A percentile compares a stretch with the other conserved stretches of the same genome.
These are phyloP conservation scores for Zygogramma bicolorata DNA, from an alignment of 2,888 invertebrate species.

Conservation along the genomic window DNA sequence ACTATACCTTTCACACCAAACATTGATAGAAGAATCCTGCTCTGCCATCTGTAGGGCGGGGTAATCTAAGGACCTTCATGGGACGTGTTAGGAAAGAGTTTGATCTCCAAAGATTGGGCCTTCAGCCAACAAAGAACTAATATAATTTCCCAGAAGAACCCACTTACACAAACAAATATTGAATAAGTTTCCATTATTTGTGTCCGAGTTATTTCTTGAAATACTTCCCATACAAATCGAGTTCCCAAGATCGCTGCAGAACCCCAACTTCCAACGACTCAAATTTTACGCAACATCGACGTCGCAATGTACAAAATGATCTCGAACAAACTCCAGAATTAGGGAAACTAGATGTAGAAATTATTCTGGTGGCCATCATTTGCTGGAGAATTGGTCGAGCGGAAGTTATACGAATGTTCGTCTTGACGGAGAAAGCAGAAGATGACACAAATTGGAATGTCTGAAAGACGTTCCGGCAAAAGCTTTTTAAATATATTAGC, in stretches of 20 bases:
- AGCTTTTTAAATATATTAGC: background rate
- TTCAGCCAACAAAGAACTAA: no score
- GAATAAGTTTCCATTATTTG: no score
- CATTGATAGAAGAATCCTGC: no score
- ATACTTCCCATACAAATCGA: background rate
- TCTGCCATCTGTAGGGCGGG: no score
- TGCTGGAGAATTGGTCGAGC: background rate
- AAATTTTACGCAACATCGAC: background rate
- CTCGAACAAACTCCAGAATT: constrained; percentile 4
- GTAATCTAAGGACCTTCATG: no score
- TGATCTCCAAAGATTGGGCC: no score
- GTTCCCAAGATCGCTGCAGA: background rate
- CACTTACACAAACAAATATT: no score
- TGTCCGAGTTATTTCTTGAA: background rate
- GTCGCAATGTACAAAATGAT: background rate
- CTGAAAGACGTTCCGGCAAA: background rate
- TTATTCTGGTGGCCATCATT: background rate
- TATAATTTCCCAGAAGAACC: no score
- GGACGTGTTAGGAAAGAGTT: no score
- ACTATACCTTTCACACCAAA: no score
- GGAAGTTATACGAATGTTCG: background rate
- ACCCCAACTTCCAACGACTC: background rate
- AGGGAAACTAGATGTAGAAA: background rate
- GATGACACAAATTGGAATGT: background rate
- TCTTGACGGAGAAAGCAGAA: background rate